These are phyloP conservation scores for Callocephalon fimbriatum DNA, from an alignment of 2,113 vertebrate genomes.

Conservation along the genomic window DNA sequence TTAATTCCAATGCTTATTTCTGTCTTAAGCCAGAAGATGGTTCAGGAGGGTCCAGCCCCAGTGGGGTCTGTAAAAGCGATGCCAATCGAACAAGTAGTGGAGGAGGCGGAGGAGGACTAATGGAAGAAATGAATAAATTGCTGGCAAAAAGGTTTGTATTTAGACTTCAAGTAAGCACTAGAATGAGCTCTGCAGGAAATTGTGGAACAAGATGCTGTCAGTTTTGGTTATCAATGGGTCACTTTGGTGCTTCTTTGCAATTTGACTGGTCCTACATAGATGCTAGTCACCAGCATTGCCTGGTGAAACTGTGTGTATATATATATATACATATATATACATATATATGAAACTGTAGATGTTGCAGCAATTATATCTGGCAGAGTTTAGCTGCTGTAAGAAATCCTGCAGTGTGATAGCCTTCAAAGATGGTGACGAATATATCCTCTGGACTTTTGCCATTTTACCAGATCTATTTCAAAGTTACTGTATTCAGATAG, in stretches of 20 bases:
- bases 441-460: background rate
- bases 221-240: background rate
- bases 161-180: background rate
- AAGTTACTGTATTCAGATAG: background rate
- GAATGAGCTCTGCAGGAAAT: background rate
- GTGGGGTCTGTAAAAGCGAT: constrained; percentile 89
- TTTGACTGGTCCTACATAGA: background rate
- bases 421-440: background rate
- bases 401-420: background rate
- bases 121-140: constrained; percentile 99
- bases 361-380: background rate
- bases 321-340: background rate
- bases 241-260: background rate
- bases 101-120: constrained; percentile 91
- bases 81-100: constrained; percentile 91
- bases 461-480: background rate
- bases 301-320: background rate
- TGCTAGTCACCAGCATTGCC: background rate
- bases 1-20: background rate
- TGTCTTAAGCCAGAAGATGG: constrained; percentile 90
- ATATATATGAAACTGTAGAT: background rate
- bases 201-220: background rate
- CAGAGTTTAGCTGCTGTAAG: background rate
- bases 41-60: constrained; percentile 86
- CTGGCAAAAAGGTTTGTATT: constrained; percentile 92